Evolutionary conservation across 2,113 vertebrate species (phyloP), one percentile per base, ranked within the genome.

Genomic region (Aix galericulata): DNA sequence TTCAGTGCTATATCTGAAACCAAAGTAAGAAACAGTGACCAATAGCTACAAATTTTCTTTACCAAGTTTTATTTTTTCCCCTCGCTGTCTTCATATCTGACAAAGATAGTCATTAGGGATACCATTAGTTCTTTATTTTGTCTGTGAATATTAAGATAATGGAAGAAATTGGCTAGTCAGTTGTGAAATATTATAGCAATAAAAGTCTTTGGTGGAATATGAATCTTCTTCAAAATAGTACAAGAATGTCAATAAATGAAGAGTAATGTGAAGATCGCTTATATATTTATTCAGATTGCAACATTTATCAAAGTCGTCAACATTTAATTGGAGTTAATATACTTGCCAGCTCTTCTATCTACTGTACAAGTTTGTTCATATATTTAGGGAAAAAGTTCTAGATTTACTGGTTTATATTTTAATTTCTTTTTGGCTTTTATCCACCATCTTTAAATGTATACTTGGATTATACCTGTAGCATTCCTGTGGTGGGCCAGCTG

Each of bases 171-270:
- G 92, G 53, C 67, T 89, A 93, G 96, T 97, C 95, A 96, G 59
- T 96, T 93, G 58, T 98, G 97, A 98, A 98, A 97, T 98, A 98
- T 96, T 95, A 93, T 29, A 95, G 91, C 91, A 97, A 96, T 97
- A 97, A 96, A 94, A 86, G 62, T 90, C 94, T 97, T 95, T 50
- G 74, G 64, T 62, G 56, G 85, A 96, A 96, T 95, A 97, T 96
- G 78, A 95, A 96, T 95, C 58, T 94, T 95, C 92, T 94, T 92
- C 74, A 96, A 91, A 97, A 86, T 91, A 97, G 92, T 86, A 93
- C 6, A 6, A 91, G 25, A 72, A 58, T 97, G 94, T 94, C 95
- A 97, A 97, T 98, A 97, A 97, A 95, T 81, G 74, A 94, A 92
- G 75, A 97, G 31, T 95, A 95, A 97, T 94, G 75, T 67, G 94